Evolutionary conservation across 2,113 vertebrate species (phyloP).

Genomic region (Balaeniceps rex): DNA sequence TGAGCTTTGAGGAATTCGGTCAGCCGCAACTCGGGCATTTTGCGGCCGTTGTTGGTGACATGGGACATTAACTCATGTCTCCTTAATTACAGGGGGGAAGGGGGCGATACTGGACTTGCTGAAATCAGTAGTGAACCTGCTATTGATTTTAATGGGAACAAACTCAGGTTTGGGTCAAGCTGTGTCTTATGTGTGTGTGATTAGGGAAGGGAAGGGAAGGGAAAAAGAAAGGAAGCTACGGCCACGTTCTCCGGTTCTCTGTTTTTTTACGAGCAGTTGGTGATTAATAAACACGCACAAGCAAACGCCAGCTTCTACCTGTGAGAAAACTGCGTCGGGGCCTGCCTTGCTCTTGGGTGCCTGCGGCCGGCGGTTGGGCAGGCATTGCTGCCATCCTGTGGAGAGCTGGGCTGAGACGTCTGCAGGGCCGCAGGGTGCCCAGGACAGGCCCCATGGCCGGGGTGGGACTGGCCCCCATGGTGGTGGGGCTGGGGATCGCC

Average conservation of each 20-base stretch:
- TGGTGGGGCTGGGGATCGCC: too few relatives aligned
- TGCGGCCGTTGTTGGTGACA: background rate
- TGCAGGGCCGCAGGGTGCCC: rapidly evolving
- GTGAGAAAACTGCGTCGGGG: background rate
- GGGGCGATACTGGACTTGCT: background rate
- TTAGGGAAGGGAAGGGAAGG: background rate
- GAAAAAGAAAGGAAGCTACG: background rate
- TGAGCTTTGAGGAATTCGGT: background rate
- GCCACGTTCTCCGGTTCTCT: background rate
- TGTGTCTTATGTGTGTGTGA: too few relatives aligned
- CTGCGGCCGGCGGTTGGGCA: rapidly evolving
- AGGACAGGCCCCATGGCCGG: rapidly evolving
- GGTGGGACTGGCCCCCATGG: rapidly evolving
- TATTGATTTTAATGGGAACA: background rate
- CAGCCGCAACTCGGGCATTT: background rate
- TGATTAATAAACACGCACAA: background rate
- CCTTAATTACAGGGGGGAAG: rapidly evolving
- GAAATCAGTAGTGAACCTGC: background rate
- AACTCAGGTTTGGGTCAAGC: rapidly evolving
- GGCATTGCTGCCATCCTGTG: slow-evolving; percentile 67
- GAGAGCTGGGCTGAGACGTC: background rate
- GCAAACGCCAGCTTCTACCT: rapidly evolving
- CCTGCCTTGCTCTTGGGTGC: background rate
- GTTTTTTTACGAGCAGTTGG: background rate
- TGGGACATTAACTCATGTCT: background rate